A percentile compares a stretch with the other conserved stretches of the same genome.
Evolutionary conservation across 2,888 invertebrate species (phyloP).

Genomic region (Amaurobius ferox): DNA sequence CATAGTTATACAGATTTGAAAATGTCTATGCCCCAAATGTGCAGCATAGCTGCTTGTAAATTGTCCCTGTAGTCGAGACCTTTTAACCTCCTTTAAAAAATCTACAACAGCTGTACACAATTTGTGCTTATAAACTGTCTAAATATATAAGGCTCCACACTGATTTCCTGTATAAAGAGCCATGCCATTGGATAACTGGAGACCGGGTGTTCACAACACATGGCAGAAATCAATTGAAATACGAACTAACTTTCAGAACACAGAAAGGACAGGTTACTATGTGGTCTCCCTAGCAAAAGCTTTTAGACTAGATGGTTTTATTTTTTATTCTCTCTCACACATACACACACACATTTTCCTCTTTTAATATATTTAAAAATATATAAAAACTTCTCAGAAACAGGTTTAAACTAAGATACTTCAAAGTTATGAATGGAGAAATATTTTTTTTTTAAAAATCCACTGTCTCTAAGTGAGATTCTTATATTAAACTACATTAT

Average conservation of each 20-base stretch:
- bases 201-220: conserved; percentile 63
- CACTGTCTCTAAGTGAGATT: conserved; percentile 55
- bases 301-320: conserved; percentile 45
- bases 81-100: conserved; percentile 53
- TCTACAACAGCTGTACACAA: conserved; percentile 37
- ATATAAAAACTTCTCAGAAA: conserved; percentile 41
- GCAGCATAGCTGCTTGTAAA: conserved; percentile 1
- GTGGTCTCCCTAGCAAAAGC: conserved; percentile 58
- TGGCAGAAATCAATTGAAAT: conserved; percentile 59
- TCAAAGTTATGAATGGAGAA: conserved; percentile 54
- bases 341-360: not conserved
- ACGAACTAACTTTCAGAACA: conserved; percentile 16
- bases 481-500: conserved; percentile 58
- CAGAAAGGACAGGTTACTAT: conserved; percentile 49
- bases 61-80: conserved; percentile 14
- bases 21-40: not conserved
- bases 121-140: conserved; percentile 45
- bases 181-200: conserved; percentile 28
- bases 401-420: conserved; percentile 28
- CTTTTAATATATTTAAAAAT: conserved; percentile 32
- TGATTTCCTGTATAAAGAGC: conserved; percentile 5
- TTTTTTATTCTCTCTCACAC: not conserved
- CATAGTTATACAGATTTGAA: not conserved
- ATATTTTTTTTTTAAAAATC: conserved; percentile 28
- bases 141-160: conserved; percentile 30